Base-by-base conservation (phyloP, 2,113 vertebrate species). In the Donacobius atricapilla region DNA sequence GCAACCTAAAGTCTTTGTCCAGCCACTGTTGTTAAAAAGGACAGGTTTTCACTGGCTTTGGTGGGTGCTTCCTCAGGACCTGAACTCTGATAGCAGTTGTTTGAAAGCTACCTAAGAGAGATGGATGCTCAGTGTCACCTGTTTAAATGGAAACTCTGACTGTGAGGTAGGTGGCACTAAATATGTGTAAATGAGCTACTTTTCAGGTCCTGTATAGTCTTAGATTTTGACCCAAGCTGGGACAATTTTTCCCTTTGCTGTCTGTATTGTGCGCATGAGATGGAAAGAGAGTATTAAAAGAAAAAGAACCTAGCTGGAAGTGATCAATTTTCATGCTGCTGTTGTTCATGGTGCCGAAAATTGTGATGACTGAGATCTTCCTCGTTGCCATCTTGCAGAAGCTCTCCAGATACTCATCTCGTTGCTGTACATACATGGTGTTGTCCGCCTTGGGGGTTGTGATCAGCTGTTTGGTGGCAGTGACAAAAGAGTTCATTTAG, bases 341-440 rank as follows among this genome's bases (percentile, higher is more conserved):
- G 98, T 99, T 99, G 97, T 97, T 98, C 95, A 99, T 94, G 45
- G 98, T 98, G 90, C 99, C 99, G 25, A 99, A 99, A 96, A 99
- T 98, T 58, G 99, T 99, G 95, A 99, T 98, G 94, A 99, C 99
- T 24, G 99, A 99, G 37, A 99, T 98, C 89, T 98, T 99, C 95
- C 99, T 98, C 8, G 99, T 98, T 93, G 99, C 99, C 99, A 99
- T 99, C 97, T 99, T 99, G 98, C 99, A 99, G 98, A 99, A 99
- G 33, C 98, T 98, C 94, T 99, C 99, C 98, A 99, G 97, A 65
- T 99, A 99, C 28, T 99, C 99, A 0, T 99, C 99, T 68, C 98
- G 97, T 97, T 99, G 99, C 95, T 99, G 99, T 25, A 98, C 97
- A 2, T 99, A 99, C 99, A 99, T 99, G 60, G 91, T 98, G 97